Evolutionary conservation across 2,888 invertebrate species (phyloP), one percentile per base, ranked within the genome.

Genomic region (Laspeyria flexula): DNA sequence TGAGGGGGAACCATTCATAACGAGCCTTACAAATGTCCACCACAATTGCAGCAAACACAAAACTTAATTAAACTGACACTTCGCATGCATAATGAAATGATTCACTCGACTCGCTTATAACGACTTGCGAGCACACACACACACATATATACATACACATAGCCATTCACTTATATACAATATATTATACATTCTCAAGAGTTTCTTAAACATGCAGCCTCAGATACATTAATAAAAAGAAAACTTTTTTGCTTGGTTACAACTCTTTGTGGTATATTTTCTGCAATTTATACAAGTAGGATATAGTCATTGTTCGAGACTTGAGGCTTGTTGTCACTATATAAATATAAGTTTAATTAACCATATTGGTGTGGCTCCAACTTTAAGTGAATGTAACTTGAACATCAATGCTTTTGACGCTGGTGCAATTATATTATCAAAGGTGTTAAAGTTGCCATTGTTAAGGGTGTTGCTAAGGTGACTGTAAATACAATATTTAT

Each of bases 1-100:
- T 82, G 74, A 77, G 65, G 71, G 70, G 69, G 75, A 31, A 69
- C 68, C 77, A 78, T 79, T 78, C 77, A 77, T 81, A 82, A 80
- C 75, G 74, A 75, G 71, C 79, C 77, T 81, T 82, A 78, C 83
- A 83, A 81, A 83, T 83, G 83, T 80, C 83, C 77, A 79, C 77
- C 79, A 83, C 85, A 83, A 85, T 82, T 85, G 82, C 81, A 76
- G 73, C 78, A 81, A 63, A 86, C 80, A 82, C 86, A 83, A 87
- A 88, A 88, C 86, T 88, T 89, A 89, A 90, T 90, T 90, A 87
- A 87, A 84, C 70, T 88, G 89, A 90, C 88, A 88, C 85, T 84
- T 76, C 73, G 81, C 82, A 82, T 84, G 85, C 84, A 88, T 86
- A 86, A 86, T 87, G 86, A 85, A 86, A 88, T 87, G 86, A 88